Evolutionary conservation across 2,888 invertebrate species (phyloP), one percentile per base, ranked within the genome.

Genomic region (Lottia gigantea): DNA sequence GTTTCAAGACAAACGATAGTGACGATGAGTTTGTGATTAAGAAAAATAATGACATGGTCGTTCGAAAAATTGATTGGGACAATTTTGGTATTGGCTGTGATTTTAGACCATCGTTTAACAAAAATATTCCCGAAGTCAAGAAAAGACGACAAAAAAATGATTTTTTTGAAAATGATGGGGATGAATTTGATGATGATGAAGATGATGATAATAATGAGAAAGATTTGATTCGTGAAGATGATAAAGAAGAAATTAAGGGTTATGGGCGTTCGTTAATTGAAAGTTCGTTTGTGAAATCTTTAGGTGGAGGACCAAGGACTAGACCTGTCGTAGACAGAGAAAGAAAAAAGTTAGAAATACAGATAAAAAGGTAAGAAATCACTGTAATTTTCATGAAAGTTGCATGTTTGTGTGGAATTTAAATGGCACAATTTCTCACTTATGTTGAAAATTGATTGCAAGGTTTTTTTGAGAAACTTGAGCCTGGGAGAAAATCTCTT

Each of bases 31-130:
- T 62, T 25, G 62, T 46, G 14, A 68, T 70, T 46, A 77, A 76
- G 69, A 65, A 69, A 46, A 69, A 69, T 63, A 74, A 72, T 61
- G 76, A 79, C 68, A 80, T 81, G 76, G 80, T 82, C 12, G 76
- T 82, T 8, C 78, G 80, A 70, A 78, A 78, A 70, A 49, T 82
- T 40, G 70, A 77, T 46, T 71, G 80, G 49, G 72, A 71, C n/a
- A 74, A 73, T 62, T 26, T 67, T 65, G 73, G 72, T 16, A 61
- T 46, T 23, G 68, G 68, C 62, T 72, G 46, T 26, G 62, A 66
- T 15, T 62, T 49, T 45, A 64, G 62, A 16, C 62, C 49, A 69
- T 66, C 70, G 49, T 71, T 19, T 40, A 31, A 23, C 14, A 19
- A 64, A 47, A 65, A 46, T 19, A 16, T 25, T 46, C 62, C 61